Evolutionary conservation across 2,888 invertebrate species (phyloP).

Genomic region (Plagiodera versicolora): DNA sequence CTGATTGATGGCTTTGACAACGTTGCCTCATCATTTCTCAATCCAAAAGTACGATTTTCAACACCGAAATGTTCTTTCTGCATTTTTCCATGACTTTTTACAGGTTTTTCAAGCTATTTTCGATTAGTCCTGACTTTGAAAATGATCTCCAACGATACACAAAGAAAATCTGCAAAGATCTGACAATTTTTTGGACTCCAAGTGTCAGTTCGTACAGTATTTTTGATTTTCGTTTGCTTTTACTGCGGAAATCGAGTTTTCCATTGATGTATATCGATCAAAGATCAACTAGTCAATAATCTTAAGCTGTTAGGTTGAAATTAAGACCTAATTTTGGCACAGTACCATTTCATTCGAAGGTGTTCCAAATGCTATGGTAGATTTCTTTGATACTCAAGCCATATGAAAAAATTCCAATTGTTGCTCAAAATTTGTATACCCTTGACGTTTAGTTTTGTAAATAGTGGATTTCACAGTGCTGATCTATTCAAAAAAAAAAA

Average conservation of each 20-base stretch:
- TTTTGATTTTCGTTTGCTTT: background rate
- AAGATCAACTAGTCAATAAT: background rate
- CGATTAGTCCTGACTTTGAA: too few species aligned
- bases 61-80: too few species aligned
- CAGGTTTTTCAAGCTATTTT: too few species aligned
- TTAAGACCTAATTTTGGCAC: background rate
- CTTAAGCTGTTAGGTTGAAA: background rate
- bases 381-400: too few species aligned
- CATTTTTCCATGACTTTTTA: too few species aligned
- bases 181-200: too few species aligned
- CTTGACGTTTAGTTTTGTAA: constrained; percentile 22
- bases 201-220: too few species aligned
- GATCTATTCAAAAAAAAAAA: constrained; percentile 4
- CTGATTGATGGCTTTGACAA: too few species aligned
- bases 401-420: background rate
- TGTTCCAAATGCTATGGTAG: background rate
- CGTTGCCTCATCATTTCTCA: too few species aligned
- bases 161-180: too few species aligned
- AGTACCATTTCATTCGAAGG: background rate
- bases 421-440: constrained; percentile 40
- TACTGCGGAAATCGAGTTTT: constrained; percentile 21
- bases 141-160: too few species aligned
- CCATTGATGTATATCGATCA: background rate
- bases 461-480: constrained; percentile 11
- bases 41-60: too few species aligned